These are phyloP conservation scores for Rhopalosiphum maidis DNA, from an alignment of 1,140 invertebrate species.

Conservation along the genomic window DNA sequence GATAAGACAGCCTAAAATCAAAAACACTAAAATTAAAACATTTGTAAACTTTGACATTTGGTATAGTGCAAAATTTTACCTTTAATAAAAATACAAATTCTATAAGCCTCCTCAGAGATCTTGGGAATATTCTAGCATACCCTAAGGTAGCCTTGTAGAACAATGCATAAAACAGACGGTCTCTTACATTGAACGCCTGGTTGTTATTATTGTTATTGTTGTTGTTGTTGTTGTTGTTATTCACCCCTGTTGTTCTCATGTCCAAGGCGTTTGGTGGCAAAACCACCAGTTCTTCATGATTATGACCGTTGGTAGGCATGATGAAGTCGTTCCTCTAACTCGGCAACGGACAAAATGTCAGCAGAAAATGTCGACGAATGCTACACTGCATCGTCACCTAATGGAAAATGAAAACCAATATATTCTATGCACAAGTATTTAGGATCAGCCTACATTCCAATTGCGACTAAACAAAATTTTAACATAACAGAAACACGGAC, in stretches of 20 bases:
- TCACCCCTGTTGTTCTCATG: constrained; percentile 4
- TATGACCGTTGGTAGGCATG: constrained; percentile 41
- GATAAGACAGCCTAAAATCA: constrained; percentile 78
- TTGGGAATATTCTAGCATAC: constrained; percentile 89
- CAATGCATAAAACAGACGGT: constrained; percentile 93
- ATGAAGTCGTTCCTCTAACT: background rate
- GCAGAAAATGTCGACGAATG: background rate
- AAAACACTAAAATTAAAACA: constrained; percentile 37
- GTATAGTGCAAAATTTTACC: constrained; percentile 64
- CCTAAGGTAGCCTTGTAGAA: constrained; percentile 90
- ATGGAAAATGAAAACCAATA: background rate
- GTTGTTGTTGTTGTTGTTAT: constrained; percentile 62
- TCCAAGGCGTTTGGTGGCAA: constrained; percentile 17
- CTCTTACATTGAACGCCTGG: constrained; percentile 82
- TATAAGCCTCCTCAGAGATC: constrained; percentile 82
- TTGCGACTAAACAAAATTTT: background rate
- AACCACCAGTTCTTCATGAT: constrained; percentile 50
- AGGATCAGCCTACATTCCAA: background rate
- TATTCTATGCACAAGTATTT: background rate
- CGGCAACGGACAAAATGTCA: background rate
- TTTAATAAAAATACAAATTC: constrained; percentile 91
- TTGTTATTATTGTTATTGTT: constrained; percentile 65
- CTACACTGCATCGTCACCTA: constrained; percentile 27
- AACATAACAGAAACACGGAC: background rate
- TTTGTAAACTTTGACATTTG: background rate